These are phyloP conservation scores for Drosophila prosaltans DNA, from an alignment of 1,140 invertebrate species.

Conservation along the genomic window DNA sequence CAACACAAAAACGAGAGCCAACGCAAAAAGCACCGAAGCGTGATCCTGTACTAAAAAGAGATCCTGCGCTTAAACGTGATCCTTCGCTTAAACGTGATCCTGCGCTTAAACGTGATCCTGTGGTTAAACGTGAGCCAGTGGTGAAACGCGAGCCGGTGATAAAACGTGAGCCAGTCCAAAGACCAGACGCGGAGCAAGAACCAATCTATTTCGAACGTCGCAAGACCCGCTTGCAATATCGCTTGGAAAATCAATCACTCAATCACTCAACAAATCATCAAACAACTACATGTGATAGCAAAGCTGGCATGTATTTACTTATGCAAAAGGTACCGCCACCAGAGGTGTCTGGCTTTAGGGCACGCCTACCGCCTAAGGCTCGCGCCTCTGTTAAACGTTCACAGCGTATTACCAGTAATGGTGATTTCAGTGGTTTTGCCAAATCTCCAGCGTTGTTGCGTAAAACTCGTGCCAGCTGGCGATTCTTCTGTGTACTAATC, in stretches of 20 bases:
- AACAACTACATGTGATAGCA: constrained; percentile 31
- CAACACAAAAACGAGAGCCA: background rate
- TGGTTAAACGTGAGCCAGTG: constrained; percentile 3
- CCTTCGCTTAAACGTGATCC: too few relatives aligned
- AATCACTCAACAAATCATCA: background rate
- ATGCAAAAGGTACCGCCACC: constrained; percentile 60
- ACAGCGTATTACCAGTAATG: background rate
- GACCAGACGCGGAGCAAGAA: background rate
- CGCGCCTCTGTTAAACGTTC: background rate
- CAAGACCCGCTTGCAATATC: constrained; percentile 54
- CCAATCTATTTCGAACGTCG: constrained; percentile 22
- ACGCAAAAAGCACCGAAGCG: background rate
- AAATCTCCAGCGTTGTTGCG: constrained; percentile 25
- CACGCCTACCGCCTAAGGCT: constrained; percentile 3
- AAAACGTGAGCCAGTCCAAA: background rate
- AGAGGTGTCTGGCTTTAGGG: background rate
- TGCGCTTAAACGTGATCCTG: background rate
- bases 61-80: too few relatives aligned
- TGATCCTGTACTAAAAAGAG: background rate
- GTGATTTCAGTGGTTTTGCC: constrained; percentile 39
- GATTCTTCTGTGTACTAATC: constrained; percentile 53
- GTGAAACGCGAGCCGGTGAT: background rate
- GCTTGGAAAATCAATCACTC: constrained; percentile 22
- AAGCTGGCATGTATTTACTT: constrained; percentile 40
- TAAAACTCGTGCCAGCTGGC: constrained; percentile 61